Base-by-base conservation (phyloP, 1,140 invertebrate species). In the Drosophila miranda region DNA sequence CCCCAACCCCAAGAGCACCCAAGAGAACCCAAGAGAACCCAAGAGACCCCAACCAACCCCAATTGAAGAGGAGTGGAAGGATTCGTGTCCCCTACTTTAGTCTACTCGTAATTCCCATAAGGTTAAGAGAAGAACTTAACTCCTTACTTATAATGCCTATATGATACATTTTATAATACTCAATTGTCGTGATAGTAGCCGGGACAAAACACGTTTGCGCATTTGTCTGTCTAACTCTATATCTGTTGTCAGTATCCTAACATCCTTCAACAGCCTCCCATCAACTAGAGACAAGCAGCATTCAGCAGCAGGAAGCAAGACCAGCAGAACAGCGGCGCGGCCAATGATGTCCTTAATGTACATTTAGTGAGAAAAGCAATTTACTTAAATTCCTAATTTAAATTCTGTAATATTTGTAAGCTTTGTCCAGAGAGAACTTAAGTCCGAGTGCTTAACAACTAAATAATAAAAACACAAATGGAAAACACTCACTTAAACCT, bases 161-260 rank as follows among this genome's bases (percentile, higher is more conserved):
- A 67, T 70, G 30, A 51, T 57, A 84, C 59, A 70, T 78, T 84
- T 68, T 84, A 84, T 75, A 87, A 87, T 87, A 87, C 82, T 87
- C 82, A 87, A 87, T 72, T 88, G 75, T 87, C 82, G 82, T 87
- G 82, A 87, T 88, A 87, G 83, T 87, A 87, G 78, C 69, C 71
- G 81, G 76, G 56, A 75, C 60, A 75, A 45, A 45, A 3, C 16
- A 51, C 53, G 46, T 49, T 66, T 75, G 55, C 63, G 46, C 71
- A 68, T 70, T 86, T 86, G 72, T 77, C 82, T 80, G 68, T 38
- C 67, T 77, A 80, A 71, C 61, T 86, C 78, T 5, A 26, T 26
- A 26, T 26, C 23, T 26, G 23, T 26, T 26, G 23, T 26, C 5
- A 26, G 23, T 26, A 26, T 26, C 23, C 23, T 4, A 26, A 26